These are phyloP conservation scores for Thunnus maccoyii DNA, from an alignment of 2,113 vertebrate species.

Conservation along the genomic window DNA sequence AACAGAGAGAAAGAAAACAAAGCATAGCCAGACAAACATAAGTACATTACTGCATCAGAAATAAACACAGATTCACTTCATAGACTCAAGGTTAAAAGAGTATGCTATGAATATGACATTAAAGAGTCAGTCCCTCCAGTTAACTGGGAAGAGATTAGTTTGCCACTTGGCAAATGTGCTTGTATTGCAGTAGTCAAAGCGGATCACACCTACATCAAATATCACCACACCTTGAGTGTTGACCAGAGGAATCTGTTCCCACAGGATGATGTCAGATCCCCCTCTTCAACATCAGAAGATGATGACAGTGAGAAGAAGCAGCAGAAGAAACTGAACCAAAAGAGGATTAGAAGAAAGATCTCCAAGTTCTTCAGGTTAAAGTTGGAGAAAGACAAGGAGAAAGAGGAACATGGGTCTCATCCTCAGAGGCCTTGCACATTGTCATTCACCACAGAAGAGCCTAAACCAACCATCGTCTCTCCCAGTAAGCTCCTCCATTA, in stretches of 20 bases:
- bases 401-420: slow-evolving; percentile 1
- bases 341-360: slow-evolving; percentile 62
- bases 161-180: no score
- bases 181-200: no score
- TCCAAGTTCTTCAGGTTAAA: slow-evolving; percentile 66
- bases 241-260: not conserved
- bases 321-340: slow-evolving; percentile 66
- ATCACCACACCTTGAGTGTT: slow-evolving; percentile 5
- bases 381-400: slow-evolving; percentile 51
- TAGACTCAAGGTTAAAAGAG: no score
- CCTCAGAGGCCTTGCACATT: slow-evolving; percentile 43
- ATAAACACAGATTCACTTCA: no score
- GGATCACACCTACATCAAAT: not conserved
- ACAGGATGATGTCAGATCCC: slow-evolving; percentile 49
- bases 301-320: slow-evolving; percentile 67
- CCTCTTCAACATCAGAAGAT: slow-evolving; percentile 76
- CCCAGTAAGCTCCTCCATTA: slow-evolving; percentile 69
- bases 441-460: not conserved
- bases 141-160: no score
- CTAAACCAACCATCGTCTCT: not conserved
- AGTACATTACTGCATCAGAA: no score
- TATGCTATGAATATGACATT: no score
- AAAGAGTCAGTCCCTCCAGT: no score
- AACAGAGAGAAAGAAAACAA: no score
- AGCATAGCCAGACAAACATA: no score